phyloP scores from a whole-genome alignment of 2,113 vertebrate species.

The Phalacrocorax pelagicus region DNA sequence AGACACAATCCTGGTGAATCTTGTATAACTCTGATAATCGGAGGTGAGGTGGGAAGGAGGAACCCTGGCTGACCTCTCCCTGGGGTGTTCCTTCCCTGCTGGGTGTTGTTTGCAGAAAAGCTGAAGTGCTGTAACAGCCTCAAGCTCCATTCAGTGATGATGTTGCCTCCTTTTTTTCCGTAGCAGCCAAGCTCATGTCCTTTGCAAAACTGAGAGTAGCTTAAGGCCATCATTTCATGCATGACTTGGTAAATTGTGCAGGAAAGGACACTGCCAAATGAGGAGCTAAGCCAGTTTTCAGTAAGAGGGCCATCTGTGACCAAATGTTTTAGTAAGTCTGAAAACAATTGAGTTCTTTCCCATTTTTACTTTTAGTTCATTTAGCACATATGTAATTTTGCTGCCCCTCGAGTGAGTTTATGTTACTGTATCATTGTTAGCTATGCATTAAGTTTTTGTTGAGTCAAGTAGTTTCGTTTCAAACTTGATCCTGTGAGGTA shows the following conservation, averaged over 20 bases:
- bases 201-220: slow-evolving; percentile 58
- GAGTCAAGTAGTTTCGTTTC: background rate
- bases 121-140: background rate
- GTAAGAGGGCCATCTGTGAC: slow-evolving; percentile 72
- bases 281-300: slow-evolving; percentile 65
- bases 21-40: background rate
- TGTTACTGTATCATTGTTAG: background rate
- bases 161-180: background rate
- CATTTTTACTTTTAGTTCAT: background rate
- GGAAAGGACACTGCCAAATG: slow-evolving; percentile 65
- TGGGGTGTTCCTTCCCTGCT: background rate
- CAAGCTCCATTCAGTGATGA: background rate
- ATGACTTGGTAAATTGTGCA: slow-evolving; percentile 67
- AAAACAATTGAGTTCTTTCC: background rate
- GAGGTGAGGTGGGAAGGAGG: background rate
- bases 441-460: background rate
- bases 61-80: background rate
- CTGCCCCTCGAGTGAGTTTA: background rate
- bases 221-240: slow-evolving; percentile 62
- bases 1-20: background rate
- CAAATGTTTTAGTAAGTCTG: slow-evolving; percentile 38
- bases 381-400: background rate
- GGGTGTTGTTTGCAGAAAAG: background rate
- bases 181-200: slow-evolving; percentile 47
- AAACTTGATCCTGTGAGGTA: background rate